phyloP scores from a whole-genome alignment of 2,888 invertebrate species.

The Pachymerium ferrugineum region DNA sequence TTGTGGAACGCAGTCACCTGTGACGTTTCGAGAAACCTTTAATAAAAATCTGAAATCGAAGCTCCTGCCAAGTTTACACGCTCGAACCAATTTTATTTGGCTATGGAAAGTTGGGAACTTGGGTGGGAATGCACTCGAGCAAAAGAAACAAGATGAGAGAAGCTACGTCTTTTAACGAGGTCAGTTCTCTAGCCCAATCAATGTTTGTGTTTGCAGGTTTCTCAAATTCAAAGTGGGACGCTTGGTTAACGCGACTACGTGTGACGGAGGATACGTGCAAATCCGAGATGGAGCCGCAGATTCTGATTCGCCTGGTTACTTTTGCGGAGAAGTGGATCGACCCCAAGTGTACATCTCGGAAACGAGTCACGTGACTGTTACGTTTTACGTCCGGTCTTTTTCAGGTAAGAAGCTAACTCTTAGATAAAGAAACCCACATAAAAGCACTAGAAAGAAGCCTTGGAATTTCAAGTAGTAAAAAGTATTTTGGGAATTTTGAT shows the following conservation, averaged over 20 bases:
- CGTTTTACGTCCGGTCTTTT: constrained; percentile 88
- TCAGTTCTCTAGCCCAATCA: not conserved
- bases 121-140: not conserved
- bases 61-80: constrained; percentile 7
- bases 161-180: not conserved
- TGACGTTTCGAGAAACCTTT: not conserved
- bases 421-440: not conserved
- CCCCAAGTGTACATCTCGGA: constrained; percentile 92
- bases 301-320: constrained; percentile 80
- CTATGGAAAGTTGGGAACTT: not conserved
- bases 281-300: constrained; percentile 85
- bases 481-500: too few relatives aligned
- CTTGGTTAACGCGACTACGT: constrained; percentile 77
- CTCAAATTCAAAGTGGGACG: constrained; percentile 89
- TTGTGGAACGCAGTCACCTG: not conserved
- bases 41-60: constrained; percentile 21
- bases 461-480: too few relatives aligned
- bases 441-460: too few relatives aligned
- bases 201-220: constrained; percentile 57
- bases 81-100: constrained; percentile 15
- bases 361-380: constrained; percentile 83
- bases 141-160: not conserved
- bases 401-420: constrained; percentile 49
- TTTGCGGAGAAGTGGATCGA: constrained; percentile 89
- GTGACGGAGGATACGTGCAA: constrained; percentile 84